These are phyloP conservation scores for Mythimna vitellina DNA, from an alignment of 2,888 invertebrate species.

Conservation along the genomic window DNA sequence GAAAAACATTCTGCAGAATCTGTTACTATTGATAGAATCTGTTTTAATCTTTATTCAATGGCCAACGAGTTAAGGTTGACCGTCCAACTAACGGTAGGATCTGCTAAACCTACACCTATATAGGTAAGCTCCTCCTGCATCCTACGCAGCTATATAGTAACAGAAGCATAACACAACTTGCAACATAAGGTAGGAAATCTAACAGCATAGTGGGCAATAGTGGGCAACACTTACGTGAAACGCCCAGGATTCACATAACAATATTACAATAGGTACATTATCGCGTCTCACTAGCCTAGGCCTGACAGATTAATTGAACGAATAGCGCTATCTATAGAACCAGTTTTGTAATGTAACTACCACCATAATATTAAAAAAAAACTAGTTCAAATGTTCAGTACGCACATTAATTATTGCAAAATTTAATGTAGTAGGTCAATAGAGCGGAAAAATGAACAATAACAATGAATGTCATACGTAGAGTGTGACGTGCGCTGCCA, in stretches of 20 bases:
- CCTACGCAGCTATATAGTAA: background rate
- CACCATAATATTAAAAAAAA: conserved; percentile 8
- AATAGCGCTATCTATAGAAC: background rate
- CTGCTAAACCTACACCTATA: too few species aligned
- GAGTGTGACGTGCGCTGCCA: too few species aligned
- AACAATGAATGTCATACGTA: background rate
- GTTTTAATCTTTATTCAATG: background rate
- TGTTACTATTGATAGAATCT: background rate
- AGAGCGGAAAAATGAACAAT: conserved; percentile 9
- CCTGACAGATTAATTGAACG: conserved; percentile 7
- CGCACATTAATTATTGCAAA: conserved; percentile 11
- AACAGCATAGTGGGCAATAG: background rate
- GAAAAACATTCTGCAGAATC: background rate
- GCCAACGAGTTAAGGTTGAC: too few species aligned
- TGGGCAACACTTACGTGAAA: background rate
- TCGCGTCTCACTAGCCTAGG: background rate
- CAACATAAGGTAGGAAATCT: background rate
- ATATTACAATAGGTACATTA: background rate
- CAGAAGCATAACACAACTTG: background rate
- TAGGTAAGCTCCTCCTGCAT: background rate
- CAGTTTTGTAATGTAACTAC: conserved; percentile 1
- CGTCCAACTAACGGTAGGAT: too few species aligned
- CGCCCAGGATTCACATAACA: background rate
- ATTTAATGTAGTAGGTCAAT: conserved; percentile 7
- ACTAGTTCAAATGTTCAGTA: conserved; percentile 7